Percentiles rank a stretch among this genome's conserved stretches.
Evolutionary conservation across 1,140 invertebrate species (phyloP).

Genomic region (Panagrolaimus sp.): DNA sequence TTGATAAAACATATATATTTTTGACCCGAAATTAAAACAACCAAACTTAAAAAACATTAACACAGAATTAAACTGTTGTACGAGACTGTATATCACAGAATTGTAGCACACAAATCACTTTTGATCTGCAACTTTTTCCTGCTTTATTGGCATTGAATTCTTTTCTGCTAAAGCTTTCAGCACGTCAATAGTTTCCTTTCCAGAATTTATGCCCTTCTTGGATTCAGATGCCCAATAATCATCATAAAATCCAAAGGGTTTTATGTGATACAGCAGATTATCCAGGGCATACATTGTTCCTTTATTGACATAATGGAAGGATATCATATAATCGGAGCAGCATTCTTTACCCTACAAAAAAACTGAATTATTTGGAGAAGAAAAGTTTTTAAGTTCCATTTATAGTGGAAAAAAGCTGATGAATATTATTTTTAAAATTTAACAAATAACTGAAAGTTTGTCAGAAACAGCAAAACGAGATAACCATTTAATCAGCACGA

Average conservation of each 20-base stretch:
- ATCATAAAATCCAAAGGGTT: conserved; percentile 70
- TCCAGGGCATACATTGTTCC: conserved; percentile 79
- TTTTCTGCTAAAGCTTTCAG: neutral
- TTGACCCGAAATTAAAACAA: too few species aligned
- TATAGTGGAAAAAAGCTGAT: too few species aligned
- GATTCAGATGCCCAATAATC: neutral
- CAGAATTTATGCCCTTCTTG: neutral
- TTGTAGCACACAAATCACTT: neutral
- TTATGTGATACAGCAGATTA: conserved; percentile 87
- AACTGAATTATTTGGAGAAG: too few species aligned
- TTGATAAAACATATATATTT: too few species aligned
- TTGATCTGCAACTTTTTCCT: neutral
- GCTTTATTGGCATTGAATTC: neutral
- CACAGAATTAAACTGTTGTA: neutral
- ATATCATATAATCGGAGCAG: conserved; percentile 88
- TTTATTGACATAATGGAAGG: conserved; percentile 88
- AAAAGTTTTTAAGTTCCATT: too few species aligned
- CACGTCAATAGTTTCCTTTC: neutral
- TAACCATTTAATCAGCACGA: too few species aligned
- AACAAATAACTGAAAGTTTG: too few species aligned
- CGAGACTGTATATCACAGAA: too few species aligned
- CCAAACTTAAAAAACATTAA: too few species aligned
- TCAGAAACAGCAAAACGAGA: too few species aligned
- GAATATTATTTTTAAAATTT: too few species aligned
- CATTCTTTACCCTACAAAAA: conserved; percentile 76